A percentile compares a stretch with the other conserved stretches of the same genome.
phyloP scores from a whole-genome alignment of 2,888 invertebrate species.

The Dynastes grantii region DNA sequence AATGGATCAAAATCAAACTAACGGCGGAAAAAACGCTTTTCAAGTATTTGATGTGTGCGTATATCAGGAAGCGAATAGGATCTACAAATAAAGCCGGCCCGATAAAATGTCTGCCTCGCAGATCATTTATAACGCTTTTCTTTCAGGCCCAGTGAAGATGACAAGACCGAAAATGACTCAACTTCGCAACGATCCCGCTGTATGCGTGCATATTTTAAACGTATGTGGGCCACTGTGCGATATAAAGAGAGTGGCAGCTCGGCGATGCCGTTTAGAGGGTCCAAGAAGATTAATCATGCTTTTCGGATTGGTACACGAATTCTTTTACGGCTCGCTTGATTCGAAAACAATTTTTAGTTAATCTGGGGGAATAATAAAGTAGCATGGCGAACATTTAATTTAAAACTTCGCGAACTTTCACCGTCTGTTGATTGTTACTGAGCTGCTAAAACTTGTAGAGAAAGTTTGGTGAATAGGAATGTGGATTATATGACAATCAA shows the following conservation, averaged over 20 bases:
- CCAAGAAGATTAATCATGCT: slow-evolving; percentile 1
- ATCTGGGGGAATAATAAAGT: slow-evolving; percentile 27
- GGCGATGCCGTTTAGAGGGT: too few relatives aligned
- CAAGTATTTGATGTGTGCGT: slow-evolving; percentile 16
- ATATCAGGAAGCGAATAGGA: slow-evolving; percentile 17
- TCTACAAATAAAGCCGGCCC: slow-evolving; percentile 33
- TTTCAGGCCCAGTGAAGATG: slow-evolving; percentile 34
- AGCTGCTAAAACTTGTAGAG: not conserved
- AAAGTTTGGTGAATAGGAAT: not conserved
- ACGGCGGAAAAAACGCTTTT: slow-evolving; percentile 6
- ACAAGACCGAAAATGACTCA: slow-evolving; percentile 37
- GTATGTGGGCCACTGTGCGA: slow-evolving; percentile 7
- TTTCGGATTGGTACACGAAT: not conserved
- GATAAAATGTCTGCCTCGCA: slow-evolving; percentile 40
- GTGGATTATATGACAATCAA: too few relatives aligned
- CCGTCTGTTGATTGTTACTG: not conserved
- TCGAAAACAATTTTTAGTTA: slow-evolving; percentile 30
- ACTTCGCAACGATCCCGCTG: not conserved
- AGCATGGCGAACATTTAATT: slow-evolving; percentile 18
- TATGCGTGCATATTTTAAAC: slow-evolving; percentile 3
- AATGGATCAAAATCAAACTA: not conserved
- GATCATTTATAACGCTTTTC: slow-evolving; percentile 41
- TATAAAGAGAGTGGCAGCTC: not conserved
- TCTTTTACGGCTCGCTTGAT: slow-evolving; percentile 31
- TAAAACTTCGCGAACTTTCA: slow-evolving; percentile 9